A percentile compares a stretch with the other conserved stretches of the same genome.
Conservation (phyloP, 2,888 invertebrate species). For the Andrena marginata region DNA sequence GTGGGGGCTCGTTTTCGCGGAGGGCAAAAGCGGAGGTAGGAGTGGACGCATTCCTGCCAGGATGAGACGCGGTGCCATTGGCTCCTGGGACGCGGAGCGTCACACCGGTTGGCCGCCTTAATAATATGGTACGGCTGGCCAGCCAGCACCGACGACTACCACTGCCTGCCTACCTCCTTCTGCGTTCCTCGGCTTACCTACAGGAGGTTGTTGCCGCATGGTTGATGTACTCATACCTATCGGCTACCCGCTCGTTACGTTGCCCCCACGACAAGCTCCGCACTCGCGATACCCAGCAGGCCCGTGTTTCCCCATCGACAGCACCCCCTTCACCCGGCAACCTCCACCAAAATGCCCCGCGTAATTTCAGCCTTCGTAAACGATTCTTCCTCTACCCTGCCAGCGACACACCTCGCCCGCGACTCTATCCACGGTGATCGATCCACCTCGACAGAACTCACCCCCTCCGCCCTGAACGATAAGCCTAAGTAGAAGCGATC, state of each 20-base stretch:
- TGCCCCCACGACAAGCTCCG: constrained; percentile 53
- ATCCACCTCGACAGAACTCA: not conserved
- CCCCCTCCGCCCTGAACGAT: too few relatives aligned
- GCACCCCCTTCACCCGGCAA: not conserved
- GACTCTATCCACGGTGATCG: not conserved
- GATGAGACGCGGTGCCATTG: constrained; percentile 81
- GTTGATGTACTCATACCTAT: constrained; percentile 57
- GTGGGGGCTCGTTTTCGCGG: constrained; percentile 70
- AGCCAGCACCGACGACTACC: constrained; percentile 74
- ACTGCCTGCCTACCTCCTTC: constrained; percentile 69
- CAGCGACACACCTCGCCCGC: not conserved
- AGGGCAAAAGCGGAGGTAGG: constrained; percentile 71
- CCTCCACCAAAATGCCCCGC: constrained; percentile 10
- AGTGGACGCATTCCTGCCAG: constrained; percentile 81
- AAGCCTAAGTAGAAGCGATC: too few relatives aligned
- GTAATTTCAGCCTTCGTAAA: not conserved
- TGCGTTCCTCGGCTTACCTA: constrained; percentile 67
- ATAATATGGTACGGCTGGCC: constrained; percentile 81
- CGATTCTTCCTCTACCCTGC: not conserved
- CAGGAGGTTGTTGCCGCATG: constrained; percentile 67
- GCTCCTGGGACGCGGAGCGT: constrained; percentile 80
- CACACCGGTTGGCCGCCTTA: constrained; percentile 84
- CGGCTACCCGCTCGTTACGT: constrained; percentile 67
- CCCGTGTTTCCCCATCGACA: constrained; percentile 33
- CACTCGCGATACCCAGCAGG: constrained; percentile 25